Conservation (phyloP, 1,140 invertebrate species). For the Globodera ellingtonae region DNA sequence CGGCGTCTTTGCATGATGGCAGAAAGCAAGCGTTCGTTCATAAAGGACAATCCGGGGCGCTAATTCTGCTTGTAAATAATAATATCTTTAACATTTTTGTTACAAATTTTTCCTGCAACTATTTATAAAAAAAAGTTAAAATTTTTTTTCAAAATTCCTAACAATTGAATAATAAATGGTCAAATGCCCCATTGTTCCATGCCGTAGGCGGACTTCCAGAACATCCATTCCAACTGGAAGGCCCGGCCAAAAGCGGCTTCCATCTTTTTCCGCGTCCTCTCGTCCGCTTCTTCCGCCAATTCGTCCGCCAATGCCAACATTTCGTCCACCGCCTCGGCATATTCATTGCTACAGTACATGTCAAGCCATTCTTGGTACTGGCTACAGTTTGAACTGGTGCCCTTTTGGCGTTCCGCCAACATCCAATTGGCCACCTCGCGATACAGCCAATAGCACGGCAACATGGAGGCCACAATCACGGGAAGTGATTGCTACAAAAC, state of each 20-base stretch:
- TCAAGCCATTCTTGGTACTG: conserved; percentile 1
- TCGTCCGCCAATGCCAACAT: not conserved
- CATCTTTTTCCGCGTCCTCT: not conserved
- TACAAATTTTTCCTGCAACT: no score
- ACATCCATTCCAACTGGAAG: conserved; percentile 9
- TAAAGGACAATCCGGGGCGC: no score
- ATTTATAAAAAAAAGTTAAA: no score
- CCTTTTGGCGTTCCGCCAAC: not conserved
- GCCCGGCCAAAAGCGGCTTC: not conserved
- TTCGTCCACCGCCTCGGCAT: not conserved
- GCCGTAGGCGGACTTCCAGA: conserved; percentile 6
- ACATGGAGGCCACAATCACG: not conserved
- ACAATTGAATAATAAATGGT: not conserved
- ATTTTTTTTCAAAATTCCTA: no score
- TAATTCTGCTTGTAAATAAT: no score
- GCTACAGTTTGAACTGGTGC: not conserved
- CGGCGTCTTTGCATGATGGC: no score
- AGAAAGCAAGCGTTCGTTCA: no score
- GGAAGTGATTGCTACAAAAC: not conserved
- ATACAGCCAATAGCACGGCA: conserved; percentile 17
- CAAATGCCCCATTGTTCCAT: not conserved
- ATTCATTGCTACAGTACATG: not conserved
- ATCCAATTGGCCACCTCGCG: conserved; percentile 2
- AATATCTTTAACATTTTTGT: no score
- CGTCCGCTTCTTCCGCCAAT: not conserved